phyloP scores from a whole-genome alignment of 1,140 invertebrate species.

The Lineus longissimus region DNA sequence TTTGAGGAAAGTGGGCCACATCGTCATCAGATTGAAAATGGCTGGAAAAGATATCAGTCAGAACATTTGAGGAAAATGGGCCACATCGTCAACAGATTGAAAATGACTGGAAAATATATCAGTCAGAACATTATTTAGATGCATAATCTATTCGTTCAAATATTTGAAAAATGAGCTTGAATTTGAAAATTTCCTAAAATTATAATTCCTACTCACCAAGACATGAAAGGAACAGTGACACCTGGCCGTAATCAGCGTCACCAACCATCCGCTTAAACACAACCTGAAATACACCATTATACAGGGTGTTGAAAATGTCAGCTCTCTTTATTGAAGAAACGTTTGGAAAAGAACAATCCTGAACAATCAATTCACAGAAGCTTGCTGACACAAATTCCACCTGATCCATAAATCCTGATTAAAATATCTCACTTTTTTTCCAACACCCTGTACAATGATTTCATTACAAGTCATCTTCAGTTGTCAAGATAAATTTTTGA shows the following conservation, averaged over 20 bases:
- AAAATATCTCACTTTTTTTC: too few relatives aligned
- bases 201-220: neutral
- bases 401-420: neutral
- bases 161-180: neutral
- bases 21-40: conserved; percentile 79
- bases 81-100: conserved; percentile 86
- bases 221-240: neutral
- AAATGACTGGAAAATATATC: conserved; percentile 65
- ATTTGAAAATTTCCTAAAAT: neutral
- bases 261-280: neutral
- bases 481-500: too few relatives aligned
- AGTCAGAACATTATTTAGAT: conserved; percentile 11
- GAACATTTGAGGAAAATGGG: conserved; percentile 66
- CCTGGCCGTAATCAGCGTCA: neutral
- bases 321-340: too few relatives aligned
- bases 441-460: too few relatives aligned
- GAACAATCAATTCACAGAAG: neutral
- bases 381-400: neutral
- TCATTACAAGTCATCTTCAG: too few relatives aligned
- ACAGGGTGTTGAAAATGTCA: too few relatives aligned
- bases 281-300: neutral
- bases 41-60: conserved; percentile 59
- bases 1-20: conserved; percentile 78
- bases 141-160: neutral
- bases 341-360: neutral